These are phyloP conservation scores for Melipona bicolor DNA, from an alignment of 2,888 invertebrate species.

Conservation along the genomic window DNA sequence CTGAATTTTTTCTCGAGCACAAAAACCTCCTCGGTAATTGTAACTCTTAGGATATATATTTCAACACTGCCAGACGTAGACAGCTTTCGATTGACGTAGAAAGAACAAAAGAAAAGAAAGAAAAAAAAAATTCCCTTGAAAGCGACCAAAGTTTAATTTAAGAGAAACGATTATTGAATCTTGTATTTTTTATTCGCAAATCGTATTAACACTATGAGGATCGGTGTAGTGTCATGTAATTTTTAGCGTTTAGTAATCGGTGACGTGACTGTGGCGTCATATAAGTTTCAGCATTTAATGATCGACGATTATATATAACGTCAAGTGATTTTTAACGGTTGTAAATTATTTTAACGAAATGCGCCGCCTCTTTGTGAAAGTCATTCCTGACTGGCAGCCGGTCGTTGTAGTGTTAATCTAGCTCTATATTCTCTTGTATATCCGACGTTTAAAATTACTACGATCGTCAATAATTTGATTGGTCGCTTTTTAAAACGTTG, in stretches of 20 bases:
- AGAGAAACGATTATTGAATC: background rate
- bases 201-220: background rate
- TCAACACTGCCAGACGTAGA: conserved; percentile 54
- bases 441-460: conserved; percentile 5
- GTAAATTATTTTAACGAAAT: too few species aligned
- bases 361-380: too few species aligned
- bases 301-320: too few species aligned
- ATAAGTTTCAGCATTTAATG: too few species aligned
- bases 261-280: too few species aligned
- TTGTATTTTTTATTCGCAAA: conserved; percentile 1
- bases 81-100: conserved; percentile 11
- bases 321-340: too few species aligned
- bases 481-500: conserved; percentile 7
- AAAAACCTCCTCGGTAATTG: conserved; percentile 5
- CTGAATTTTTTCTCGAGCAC: conserved; percentile 19
- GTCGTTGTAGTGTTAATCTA: background rate
- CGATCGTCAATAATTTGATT: background rate
- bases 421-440: background rate
- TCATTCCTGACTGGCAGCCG: too few species aligned
- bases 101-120: background rate
- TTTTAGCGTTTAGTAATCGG: too few species aligned
- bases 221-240: too few species aligned
- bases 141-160: conserved; percentile 40
- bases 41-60: conserved; percentile 22
- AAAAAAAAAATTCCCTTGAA: conserved; percentile 19